Base-by-base conservation (phyloP, 2,113 vertebrate genomes). In the Aptenodytes forsteri region DNA sequence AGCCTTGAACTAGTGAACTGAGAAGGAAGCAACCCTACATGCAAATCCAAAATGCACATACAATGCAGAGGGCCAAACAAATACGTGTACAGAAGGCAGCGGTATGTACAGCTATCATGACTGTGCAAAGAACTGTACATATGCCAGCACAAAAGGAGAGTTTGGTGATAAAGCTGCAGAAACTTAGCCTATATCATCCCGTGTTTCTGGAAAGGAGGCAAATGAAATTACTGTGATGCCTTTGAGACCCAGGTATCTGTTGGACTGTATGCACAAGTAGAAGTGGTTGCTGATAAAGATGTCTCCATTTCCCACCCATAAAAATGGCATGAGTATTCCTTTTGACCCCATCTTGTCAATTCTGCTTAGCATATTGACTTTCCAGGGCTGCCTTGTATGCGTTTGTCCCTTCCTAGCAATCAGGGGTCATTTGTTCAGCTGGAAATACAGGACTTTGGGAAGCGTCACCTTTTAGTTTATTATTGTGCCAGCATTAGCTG, bases 401-500 rank as follows among this genome's bases (percentile, higher is more conserved):
- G 0, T 62, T 77, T 80, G 49, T 73, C 29, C 65, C 70, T 93
- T 95, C 75, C 55, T 30, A 58, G 78, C 61, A 72, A 29, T 36
- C 56, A 38, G n/a, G 34, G 67, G 59, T 82, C 81, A 79, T 54
- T 86, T 72, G 55, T 87, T 92, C 64, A 36, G 76, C 7, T 90
- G 91, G 64, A 93, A 79, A 79, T 55, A 22, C 76, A 83, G 42
- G 61, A 79, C 78, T 71, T 69, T 32, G 46, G 55, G 55, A 94
- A 83, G 61, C 47, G 40, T 90, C 89, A 84, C 69, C 75, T 91
- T 90, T 78, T 62, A 20, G 23, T 82, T 95, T 92, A 42, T 81
- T 90, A 61, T 15, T 64, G 56, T 70, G 65, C 96, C 94, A 96
- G 83, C 91, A 89, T 80, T 83, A 93, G 65, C 89, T 84, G 65